phyloP scores from a whole-genome alignment of 2,797 vertebrate genomes.

The Holocentrus rufus region DNA sequence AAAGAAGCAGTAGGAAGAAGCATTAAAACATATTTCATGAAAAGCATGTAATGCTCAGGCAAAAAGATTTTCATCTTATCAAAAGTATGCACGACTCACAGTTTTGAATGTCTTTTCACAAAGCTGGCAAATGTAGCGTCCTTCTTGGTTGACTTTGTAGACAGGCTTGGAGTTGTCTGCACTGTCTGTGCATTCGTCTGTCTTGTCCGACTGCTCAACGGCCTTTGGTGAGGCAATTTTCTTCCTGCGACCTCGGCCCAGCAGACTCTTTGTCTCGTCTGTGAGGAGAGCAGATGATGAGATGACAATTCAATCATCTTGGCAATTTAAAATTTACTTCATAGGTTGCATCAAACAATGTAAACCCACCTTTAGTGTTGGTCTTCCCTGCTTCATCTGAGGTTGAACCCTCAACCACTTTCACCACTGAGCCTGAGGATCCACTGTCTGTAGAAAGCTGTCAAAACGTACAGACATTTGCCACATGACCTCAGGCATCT shows the following conservation, averaged over 20 bases:
- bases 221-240: conserved; percentile 65
- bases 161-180: conserved; percentile 78
- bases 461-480: conserved; percentile 3
- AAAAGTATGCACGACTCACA: conserved; percentile 68
- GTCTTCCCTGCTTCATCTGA: conserved; percentile 61
- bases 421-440: conserved; percentile 56
- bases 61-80: neutral
- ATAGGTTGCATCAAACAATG: neutral
- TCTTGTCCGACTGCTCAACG: conserved; percentile 50
- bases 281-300: conserved; percentile 7
- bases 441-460: conserved; percentile 61
- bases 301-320: neutral
- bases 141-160: conserved; percentile 87
- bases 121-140: conserved; percentile 89
- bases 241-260: conserved; percentile 70
- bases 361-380: conserved; percentile 53
- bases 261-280: conserved; percentile 56
- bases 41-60: neutral
- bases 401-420: conserved; percentile 48
- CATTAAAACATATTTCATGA: neutral
- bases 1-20: neutral
- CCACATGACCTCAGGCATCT: neutral
- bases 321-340: neutral
- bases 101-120: conserved; percentile 99
- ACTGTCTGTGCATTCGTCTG: conserved; percentile 55